A percentile compares a stretch with the other conserved stretches of the same genome.
Conservation (phyloP, 2,113 vertebrate species). For the Reinhardtius hippoglossoides region DNA sequence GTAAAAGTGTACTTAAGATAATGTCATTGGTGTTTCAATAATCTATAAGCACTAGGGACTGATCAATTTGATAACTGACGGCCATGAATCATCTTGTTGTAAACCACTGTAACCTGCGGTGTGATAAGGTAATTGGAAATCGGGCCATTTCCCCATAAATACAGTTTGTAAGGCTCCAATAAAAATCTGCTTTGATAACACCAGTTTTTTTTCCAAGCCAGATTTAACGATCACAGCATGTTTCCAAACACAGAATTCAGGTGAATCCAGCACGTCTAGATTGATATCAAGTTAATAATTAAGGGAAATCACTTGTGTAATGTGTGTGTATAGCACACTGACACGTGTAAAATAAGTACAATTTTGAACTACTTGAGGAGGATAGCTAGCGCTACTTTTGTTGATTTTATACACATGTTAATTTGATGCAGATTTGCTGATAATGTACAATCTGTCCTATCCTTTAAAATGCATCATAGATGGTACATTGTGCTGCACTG, state of each 20-base stretch:
- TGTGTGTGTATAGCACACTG: no score
- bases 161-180: conserved; percentile 11
- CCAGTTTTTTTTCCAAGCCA: background rate
- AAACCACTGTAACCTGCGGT: background rate
- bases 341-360: no score
- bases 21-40: background rate
- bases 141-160: conserved; percentile 15
- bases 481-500: background rate
- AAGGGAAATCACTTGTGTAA: background rate
- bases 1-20: background rate
- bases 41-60: background rate
- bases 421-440: background rate
- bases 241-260: background rate
- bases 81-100: background rate
- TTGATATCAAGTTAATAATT: conserved; percentile 17
- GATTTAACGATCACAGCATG: background rate
- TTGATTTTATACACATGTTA: background rate
- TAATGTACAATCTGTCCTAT: background rate
- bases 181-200: background rate
- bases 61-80: background rate
- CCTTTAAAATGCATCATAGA: background rate
- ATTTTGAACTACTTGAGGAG: background rate
- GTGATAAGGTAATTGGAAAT: conserved; percentile 82
- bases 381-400: background rate
- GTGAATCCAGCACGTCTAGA: background rate